phyloP scores from a whole-genome alignment of 2,888 invertebrate genomes.

The Nemoura dubitans region DNA sequence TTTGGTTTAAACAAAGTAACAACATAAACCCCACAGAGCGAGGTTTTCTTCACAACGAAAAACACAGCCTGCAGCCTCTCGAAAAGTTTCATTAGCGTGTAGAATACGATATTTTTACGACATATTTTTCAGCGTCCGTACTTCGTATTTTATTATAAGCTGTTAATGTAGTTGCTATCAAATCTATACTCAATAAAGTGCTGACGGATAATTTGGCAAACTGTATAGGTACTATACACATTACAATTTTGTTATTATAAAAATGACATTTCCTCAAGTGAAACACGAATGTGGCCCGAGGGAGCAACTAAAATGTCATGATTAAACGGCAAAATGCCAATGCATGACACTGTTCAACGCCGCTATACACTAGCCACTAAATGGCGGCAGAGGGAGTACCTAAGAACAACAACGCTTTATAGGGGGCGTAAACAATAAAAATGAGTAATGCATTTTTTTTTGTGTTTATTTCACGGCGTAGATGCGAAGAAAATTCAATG shows the following conservation, averaged over 20 bases:
- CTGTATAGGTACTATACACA: background rate
- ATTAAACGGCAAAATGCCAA: slow-evolving; percentile 37
- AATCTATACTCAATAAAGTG: slow-evolving; percentile 24
- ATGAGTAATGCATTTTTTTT: slow-evolving; percentile 9
- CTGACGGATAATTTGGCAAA: slow-evolving; percentile 23
- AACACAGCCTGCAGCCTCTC: background rate
- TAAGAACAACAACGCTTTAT: background rate
- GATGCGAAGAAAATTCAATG: background rate
- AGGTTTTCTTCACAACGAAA: background rate
- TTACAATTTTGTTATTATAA: slow-evolving; percentile 28
- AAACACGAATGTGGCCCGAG: slow-evolving; percentile 21
- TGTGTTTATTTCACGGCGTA: background rate
- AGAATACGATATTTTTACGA: background rate
- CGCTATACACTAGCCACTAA: background rate
- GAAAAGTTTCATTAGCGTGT: background rate
- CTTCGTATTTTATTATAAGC: background rate
- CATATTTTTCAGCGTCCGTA: background rate
- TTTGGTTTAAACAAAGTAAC: background rate
- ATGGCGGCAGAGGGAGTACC: background rate
- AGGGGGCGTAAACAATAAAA: background rate
- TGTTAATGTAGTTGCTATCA: background rate
- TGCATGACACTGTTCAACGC: slow-evolving; percentile 18
- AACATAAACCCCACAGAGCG: background rate
- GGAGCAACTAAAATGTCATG: slow-evolving; percentile 32
- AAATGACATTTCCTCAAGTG: slow-evolving; percentile 37